Conservation (phyloP, 1,140 invertebrate genomes). For the Lethrus apterus region DNA sequence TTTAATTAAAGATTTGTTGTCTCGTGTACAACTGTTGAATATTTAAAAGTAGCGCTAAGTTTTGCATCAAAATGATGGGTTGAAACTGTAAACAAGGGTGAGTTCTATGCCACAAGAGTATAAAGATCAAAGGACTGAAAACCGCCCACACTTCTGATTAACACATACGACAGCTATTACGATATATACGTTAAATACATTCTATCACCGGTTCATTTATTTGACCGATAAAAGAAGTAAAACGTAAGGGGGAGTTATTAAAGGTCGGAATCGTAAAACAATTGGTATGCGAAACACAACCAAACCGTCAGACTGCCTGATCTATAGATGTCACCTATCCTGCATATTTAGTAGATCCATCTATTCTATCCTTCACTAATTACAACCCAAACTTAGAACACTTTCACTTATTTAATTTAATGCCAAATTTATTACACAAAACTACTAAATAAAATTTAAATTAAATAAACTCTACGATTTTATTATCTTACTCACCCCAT, state of each 20-base stretch:
- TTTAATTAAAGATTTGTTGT: slow-evolving; percentile 19
- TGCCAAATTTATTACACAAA: too few relatives aligned
- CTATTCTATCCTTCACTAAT: slow-evolving; percentile 11
- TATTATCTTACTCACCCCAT: too few relatives aligned
- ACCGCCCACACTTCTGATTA: slow-evolving; percentile 13
- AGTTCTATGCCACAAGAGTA: slow-evolving; percentile 2
- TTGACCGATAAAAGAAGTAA: slow-evolving; percentile 19
- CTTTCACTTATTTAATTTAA: too few relatives aligned
- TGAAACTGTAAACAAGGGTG: slow-evolving; percentile 10
- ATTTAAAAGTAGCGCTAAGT: slow-evolving; percentile 22
- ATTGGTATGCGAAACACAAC: slow-evolving; percentile 24
- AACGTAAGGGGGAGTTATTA: slow-evolving; percentile 7
- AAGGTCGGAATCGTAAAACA: slow-evolving; percentile 7
- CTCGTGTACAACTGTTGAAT: slow-evolving; percentile 14
- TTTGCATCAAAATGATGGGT: slow-evolving; percentile 11
- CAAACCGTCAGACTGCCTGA: slow-evolving; percentile 22
- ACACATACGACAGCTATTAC: slow-evolving; percentile 13
- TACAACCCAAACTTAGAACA: not conserved
- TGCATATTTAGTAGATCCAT: slow-evolving; percentile 27
- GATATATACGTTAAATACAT: slow-evolving; percentile 20
- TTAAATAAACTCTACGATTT: too few relatives aligned
- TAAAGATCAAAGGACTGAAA: slow-evolving; percentile 17
- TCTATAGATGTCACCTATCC: slow-evolving; percentile 28
- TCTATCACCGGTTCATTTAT: slow-evolving; percentile 22
- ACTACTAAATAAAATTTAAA: too few relatives aligned